These are phyloP conservation scores for Megaceryle alcyon DNA, from an alignment of 2,797 vertebrate genomes.

Conservation along the genomic window DNA sequence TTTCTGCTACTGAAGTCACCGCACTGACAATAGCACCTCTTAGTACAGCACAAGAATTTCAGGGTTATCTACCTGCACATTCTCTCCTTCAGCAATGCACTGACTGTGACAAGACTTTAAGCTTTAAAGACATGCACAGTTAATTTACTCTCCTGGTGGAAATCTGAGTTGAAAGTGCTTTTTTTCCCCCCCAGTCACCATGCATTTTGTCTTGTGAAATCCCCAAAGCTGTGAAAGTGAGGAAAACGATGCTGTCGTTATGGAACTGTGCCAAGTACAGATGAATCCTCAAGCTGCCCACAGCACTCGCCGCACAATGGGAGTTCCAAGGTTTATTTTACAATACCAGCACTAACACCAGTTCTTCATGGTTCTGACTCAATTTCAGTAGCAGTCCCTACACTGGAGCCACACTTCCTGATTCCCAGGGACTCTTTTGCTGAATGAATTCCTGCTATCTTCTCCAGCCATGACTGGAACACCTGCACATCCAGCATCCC, in stretches of 20 bases:
- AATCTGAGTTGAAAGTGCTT: neutral
- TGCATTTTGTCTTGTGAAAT: neutral
- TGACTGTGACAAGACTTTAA: rapidly evolving
- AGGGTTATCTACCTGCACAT: neutral
- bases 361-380: neutral
- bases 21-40: neutral
- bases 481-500: neutral
- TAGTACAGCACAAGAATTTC: neutral
- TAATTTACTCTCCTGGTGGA: neutral
- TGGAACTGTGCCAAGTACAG: neutral
- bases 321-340: neutral
- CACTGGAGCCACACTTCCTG: neutral
- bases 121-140: neutral
- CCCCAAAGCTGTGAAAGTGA: neutral
- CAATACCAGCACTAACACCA: neutral
- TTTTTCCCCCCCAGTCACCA: neutral
- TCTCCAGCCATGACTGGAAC: neutral
- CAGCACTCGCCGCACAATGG: neutral
- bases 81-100: neutral
- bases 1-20: neutral
- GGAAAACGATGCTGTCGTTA: rapidly evolving
- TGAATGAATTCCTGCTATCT: neutral
- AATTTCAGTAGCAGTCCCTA: neutral
- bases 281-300: neutral
- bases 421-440: rapidly evolving